Evolutionary conservation across 1,140 invertebrate species (phyloP), one percentile per base, ranked within the genome.

Genomic region (Drosophila ficusphila): DNA sequence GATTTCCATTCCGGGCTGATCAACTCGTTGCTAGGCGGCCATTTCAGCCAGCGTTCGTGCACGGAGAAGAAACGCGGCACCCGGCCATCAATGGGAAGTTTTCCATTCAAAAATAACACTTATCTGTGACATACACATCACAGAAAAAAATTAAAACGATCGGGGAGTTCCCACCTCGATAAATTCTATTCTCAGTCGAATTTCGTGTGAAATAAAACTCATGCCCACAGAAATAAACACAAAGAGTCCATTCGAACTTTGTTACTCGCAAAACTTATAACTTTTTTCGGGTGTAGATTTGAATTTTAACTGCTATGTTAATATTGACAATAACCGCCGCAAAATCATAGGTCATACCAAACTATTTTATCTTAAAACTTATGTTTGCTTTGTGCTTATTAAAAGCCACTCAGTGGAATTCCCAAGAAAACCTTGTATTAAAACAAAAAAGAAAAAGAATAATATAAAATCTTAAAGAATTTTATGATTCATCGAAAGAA

Each of bases 1-100:
- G n/a, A n/a, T n/a, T n/a, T n/a, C n/a, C n/a, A n/a, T n/a, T n/a
- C n/a, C n/a, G n/a, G n/a, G n/a, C n/a, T n/a, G n/a, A n/a, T n/a
- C 14, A 65, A 46, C 44, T 49, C 11, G 65, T 72, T 72, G 65
- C 69, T 49, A 72, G 56, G 65, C 65, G 41, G 33, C 25, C 12
- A 54, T 25, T 67, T 34, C 12, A 21, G 36, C 2, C 3, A 19
- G 16, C 29, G 11, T 39, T 65, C 4, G 19, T 21, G 19, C 54
- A 36, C 39, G 0, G 38, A 7, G 16, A 27, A 16, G 56, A 53
- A 42, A 44, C 1, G 4, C n/a, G 5, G 39, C n/a, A 3, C 8
- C 4, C 25, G 6, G 8, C 16, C 38, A 36, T 42, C 4, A 61
- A 29, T 36, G 23, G 18, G 8, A 19, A 44, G 18, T 38, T 16